These are phyloP conservation scores for Cochlearius cochlearius DNA, from an alignment of 2,113 vertebrate genomes.

Conservation along the genomic window DNA sequence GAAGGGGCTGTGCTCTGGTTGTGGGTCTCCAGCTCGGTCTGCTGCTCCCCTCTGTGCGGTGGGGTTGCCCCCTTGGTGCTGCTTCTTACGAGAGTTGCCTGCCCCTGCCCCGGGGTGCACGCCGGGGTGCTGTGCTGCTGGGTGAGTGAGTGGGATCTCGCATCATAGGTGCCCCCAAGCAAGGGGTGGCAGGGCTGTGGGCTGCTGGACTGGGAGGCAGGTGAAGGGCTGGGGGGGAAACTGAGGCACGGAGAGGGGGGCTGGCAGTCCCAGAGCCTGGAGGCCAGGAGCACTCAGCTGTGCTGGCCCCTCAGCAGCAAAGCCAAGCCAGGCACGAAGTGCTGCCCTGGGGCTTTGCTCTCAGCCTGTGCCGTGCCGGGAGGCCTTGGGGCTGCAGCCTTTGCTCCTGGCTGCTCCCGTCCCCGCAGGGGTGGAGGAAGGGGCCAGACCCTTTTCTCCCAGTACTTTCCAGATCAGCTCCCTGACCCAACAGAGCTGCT, in stretches of 20 bases:
- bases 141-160: not conserved
- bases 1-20: accelerated
- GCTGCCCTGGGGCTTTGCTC: not conserved
- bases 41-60: accelerated
- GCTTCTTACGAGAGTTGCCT: not conserved
- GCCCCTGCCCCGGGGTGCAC: not conserved
- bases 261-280: not conserved
- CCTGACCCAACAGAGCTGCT: not conserved
- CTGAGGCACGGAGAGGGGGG: not conserved
- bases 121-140: accelerated
- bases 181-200: not conserved
- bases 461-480: not conserved
- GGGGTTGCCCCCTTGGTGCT: not conserved
- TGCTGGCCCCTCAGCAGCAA: not conserved
- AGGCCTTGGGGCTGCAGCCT: not conserved
- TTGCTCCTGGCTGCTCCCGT: not conserved
- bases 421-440: not conserved
- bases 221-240: not conserved
- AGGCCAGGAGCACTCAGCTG: not conserved
- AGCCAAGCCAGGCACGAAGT: not conserved
- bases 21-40: accelerated
- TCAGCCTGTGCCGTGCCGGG: accelerated
- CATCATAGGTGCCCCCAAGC: accelerated
- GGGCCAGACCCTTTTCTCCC: not conserved
- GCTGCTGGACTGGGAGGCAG: too few species aligned